phyloP scores from a whole-genome alignment of 2,888 invertebrate genomes.

The Philereme vetulata region DNA sequence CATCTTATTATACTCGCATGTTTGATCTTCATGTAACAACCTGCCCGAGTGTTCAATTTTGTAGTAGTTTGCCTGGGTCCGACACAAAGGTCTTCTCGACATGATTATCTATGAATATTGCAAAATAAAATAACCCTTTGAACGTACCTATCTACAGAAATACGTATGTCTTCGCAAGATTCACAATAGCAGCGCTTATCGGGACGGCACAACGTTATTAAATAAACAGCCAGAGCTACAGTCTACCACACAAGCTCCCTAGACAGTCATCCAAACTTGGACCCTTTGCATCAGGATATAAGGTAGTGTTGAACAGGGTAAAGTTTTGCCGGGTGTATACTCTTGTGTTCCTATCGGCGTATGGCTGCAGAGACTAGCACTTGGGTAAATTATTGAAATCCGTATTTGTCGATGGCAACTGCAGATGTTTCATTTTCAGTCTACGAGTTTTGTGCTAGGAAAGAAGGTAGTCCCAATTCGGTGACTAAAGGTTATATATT shows the following conservation, averaged over 20 bases:
- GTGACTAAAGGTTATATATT: too few species aligned
- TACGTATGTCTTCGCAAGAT: conserved; percentile 46
- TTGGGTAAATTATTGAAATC: conserved; percentile 61
- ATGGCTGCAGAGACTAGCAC: conserved; percentile 51
- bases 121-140: conserved; percentile 32
- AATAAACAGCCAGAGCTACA: conserved; percentile 66
- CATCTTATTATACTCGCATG: too few species aligned
- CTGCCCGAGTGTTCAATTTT: too few species aligned
- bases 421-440: conserved; percentile 47
- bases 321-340: conserved; percentile 36
- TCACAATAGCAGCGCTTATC: conserved; percentile 72
- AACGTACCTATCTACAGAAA: conserved; percentile 38
- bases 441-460: conserved; percentile 30
- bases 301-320: conserved; percentile 7
- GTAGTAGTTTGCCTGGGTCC: not conserved
- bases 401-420: conserved; percentile 49
- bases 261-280: conserved; percentile 7
- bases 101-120: conserved; percentile 25
- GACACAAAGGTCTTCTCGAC: conserved; percentile 25
- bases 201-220: conserved; percentile 71
- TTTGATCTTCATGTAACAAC: too few species aligned
- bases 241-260: conserved; percentile 21
- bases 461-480: not conserved
- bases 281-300: conserved; percentile 13
- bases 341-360: conserved; percentile 54